phyloP scores from a whole-genome alignment of 2,797 vertebrate genomes.

The Paramormyrops hopkinsi region DNA sequence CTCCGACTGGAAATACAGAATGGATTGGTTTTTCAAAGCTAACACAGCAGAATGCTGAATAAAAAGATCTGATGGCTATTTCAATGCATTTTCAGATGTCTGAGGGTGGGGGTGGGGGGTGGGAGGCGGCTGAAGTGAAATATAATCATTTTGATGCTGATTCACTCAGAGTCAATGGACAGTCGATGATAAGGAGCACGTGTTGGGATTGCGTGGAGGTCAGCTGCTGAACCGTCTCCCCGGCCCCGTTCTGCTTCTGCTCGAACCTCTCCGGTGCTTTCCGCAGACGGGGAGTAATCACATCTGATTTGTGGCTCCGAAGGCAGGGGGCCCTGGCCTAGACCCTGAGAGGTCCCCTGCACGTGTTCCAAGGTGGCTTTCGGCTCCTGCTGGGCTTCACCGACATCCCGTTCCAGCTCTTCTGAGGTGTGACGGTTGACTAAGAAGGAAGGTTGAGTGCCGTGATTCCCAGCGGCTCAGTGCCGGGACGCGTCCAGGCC shows the following conservation, averaged over 20 bases:
- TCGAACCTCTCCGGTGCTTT: slow-evolving; percentile 23
- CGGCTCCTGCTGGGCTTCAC: slow-evolving; percentile 17
- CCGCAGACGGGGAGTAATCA: slow-evolving; percentile 24
- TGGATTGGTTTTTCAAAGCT: slow-evolving; percentile 2
- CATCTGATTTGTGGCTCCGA: slow-evolving; percentile 28
- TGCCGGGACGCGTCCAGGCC: slow-evolving; percentile 13
- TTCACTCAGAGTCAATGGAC: background rate
- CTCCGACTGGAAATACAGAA: background rate
- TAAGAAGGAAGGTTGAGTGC: slow-evolving; percentile 20
- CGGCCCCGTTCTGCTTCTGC: background rate
- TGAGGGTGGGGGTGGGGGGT: background rate
- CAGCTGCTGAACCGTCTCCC: slow-evolving; percentile 28
- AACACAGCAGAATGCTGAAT: slow-evolving; percentile 16
- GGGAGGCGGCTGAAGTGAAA: background rate
- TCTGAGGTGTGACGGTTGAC: slow-evolving; percentile 12
- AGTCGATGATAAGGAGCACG: background rate
- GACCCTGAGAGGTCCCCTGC: background rate
- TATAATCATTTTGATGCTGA: background rate
- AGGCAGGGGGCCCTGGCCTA: background rate
- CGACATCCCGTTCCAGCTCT: slow-evolving; percentile 20
- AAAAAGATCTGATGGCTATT: slow-evolving; percentile 9
- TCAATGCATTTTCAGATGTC: slow-evolving; percentile 1
- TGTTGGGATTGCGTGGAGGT: slow-evolving; percentile 16
- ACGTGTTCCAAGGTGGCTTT: background rate
- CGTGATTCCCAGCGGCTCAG: slow-evolving; percentile 19